A percentile compares a stretch with the other conserved stretches of the same genome.
phyloP scores from a whole-genome alignment of 2,113 vertebrate genomes.

The Gymnarchus niloticus region DNA sequence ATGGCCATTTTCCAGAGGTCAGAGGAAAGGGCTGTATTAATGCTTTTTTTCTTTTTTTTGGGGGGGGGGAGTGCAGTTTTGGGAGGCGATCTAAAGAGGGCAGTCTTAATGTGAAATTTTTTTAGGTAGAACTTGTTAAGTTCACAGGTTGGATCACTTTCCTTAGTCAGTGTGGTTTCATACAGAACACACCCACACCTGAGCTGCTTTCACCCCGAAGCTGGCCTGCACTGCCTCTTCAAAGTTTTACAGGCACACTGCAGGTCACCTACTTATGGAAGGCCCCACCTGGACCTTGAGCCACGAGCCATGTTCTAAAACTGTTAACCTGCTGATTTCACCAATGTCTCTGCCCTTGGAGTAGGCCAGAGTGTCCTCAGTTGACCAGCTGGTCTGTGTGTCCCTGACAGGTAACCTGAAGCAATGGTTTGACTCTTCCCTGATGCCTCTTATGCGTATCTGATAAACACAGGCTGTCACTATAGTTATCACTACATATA shows the following conservation, averaged over 20 bases:
- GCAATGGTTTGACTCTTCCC: slow-evolving; percentile 75
- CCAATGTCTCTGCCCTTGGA: not conserved
- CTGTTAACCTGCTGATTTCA: not conserved
- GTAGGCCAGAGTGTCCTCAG: not conserved
- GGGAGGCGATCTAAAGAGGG: slow-evolving; percentile 76
- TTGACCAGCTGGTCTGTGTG: not conserved
- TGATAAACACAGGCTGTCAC: slow-evolving; percentile 72
- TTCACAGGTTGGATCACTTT: not conserved
- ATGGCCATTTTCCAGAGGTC: slow-evolving; percentile 66
- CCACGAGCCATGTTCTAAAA: not conserved
- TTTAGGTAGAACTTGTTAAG: not conserved
- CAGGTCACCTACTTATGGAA: not conserved
- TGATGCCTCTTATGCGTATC: slow-evolving; percentile 79
- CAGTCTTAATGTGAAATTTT: slow-evolving; percentile 53
- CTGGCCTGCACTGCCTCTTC: not conserved
- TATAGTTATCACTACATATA: too few relatives aligned
- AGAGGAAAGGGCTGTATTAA: slow-evolving; percentile 48
- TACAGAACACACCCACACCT: not conserved
- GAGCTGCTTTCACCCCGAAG: not conserved
- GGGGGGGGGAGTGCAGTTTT: slow-evolving; percentile 61
- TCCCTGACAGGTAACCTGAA: slow-evolving; percentile 82
- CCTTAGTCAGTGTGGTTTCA: not conserved
- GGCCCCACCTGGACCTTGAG: not conserved
- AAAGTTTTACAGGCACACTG: not conserved
- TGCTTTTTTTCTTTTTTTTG: slow-evolving; percentile 38